Evolutionary conservation across 2,797 vertebrate species (phyloP).

Genomic region (Myotis vivesi): DNA sequence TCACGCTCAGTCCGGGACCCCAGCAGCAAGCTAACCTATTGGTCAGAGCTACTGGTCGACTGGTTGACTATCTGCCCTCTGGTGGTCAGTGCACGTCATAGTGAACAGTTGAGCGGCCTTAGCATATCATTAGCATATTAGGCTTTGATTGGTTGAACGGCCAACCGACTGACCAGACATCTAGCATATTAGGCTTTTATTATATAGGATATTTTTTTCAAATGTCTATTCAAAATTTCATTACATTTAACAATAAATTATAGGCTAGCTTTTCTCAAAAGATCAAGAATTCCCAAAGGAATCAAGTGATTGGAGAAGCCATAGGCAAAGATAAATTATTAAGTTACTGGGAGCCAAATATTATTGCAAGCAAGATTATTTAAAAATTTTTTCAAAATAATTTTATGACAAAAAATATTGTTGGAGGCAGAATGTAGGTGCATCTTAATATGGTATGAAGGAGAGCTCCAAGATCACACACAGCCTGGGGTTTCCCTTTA

Average conservation of each 20-base stretch:
- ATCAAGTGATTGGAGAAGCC: background rate
- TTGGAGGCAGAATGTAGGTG: background rate
- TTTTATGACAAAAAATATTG: background rate
- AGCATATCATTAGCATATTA: too few relatives aligned
- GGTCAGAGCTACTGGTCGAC: too few relatives aligned
- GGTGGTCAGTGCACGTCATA: too few relatives aligned
- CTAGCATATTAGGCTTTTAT: too few relatives aligned
- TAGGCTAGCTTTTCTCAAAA: background rate
- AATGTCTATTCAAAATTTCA: background rate
- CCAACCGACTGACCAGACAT: too few relatives aligned
- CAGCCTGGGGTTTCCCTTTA: background rate
- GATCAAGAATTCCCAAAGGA: background rate
- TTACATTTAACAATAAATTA: conserved; percentile 25
- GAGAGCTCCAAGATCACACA: background rate
- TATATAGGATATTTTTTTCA: background rate
- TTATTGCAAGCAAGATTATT: conserved; percentile 8
- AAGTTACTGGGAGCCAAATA: background rate
- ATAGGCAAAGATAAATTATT: background rate
- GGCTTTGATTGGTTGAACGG: too few relatives aligned
- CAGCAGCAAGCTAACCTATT: too few relatives aligned
- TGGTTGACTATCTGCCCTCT: too few relatives aligned
- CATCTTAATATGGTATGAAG: background rate
- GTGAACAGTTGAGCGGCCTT: too few relatives aligned
- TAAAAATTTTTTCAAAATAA: conserved; percentile 17
- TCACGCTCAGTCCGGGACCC: too few relatives aligned